Conservation (phyloP, 2,888 invertebrate genomes). For the Macrophya alboannulata region DNA sequence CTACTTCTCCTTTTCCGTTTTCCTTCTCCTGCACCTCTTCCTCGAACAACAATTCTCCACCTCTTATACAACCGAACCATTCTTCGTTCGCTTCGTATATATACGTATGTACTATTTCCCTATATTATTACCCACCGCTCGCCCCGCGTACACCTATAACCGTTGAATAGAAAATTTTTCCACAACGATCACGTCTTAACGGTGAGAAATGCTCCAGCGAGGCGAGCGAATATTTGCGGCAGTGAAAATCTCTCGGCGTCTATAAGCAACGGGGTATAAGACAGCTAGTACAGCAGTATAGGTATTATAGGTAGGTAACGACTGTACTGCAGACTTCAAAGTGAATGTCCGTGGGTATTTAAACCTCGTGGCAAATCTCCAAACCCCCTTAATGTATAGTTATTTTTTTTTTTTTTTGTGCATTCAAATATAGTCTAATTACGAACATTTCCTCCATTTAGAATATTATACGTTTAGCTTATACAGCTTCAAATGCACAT, state of each 20-base stretch:
- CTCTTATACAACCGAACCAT: not conserved
- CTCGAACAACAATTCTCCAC: not conserved
- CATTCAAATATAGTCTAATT: not conserved
- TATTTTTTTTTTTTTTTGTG: not conserved
- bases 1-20: not conserved
- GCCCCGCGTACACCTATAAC: not conserved
- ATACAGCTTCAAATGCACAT: not conserved
- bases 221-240: not conserved
- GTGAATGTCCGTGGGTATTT: constrained; percentile 1
- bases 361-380: constrained; percentile 9
- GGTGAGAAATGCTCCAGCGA: not conserved
- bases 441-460: not conserved
- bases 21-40: not conserved
- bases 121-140: constrained; percentile 2
- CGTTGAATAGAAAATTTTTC: constrained; percentile 3
- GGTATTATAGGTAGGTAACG: not conserved
- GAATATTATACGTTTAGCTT: not conserved
- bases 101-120: not conserved
- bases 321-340: not conserved
- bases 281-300: not conserved
- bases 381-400: not conserved
- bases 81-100: not conserved
- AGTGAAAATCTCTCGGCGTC: not conserved
- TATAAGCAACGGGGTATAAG: no score
- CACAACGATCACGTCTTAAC: not conserved